Percentiles rank a stretch among this genome's conserved stretches.
Evolutionary conservation across 2,888 invertebrate genomes (phyloP).

Genomic region (Rhagium mordax): DNA sequence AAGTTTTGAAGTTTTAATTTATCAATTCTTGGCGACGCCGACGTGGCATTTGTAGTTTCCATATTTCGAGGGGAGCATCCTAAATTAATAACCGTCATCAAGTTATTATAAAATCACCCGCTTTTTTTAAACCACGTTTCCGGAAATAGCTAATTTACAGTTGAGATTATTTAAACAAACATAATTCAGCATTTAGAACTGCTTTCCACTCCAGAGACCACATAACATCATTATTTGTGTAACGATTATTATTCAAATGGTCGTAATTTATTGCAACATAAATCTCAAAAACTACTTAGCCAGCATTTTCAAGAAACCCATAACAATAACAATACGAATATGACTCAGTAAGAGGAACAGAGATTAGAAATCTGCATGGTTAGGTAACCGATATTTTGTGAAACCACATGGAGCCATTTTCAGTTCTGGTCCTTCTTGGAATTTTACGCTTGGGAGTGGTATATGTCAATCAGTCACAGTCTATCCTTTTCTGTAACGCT

Average conservation of each 20-base stretch:
- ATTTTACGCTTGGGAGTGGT: conserved; percentile 25
- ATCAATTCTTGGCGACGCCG: too few species aligned
- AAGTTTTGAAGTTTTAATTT: too few species aligned
- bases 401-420: conserved; percentile 33
- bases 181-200: not conserved
- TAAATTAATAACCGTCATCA: too few species aligned
- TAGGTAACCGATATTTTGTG: conserved; percentile 36
- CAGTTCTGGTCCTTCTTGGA: conserved; percentile 23
- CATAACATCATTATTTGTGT: conserved; percentile 13
- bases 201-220: conserved; percentile 14
- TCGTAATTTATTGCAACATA: conserved; percentile 22
- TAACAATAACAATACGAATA: conserved; percentile 26
- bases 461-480: conserved; percentile 22
- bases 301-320: conserved; percentile 32
- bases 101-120: too few species aligned
- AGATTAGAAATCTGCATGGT: conserved; percentile 36
- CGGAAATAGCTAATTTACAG: not conserved
- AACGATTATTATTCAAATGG: conserved; percentile 24
- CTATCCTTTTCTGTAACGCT: not conserved
- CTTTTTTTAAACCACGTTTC: too few species aligned
- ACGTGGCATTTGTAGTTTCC: too few species aligned
- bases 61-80: too few species aligned
- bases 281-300: conserved; percentile 20
- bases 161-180: not conserved
- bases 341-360: conserved; percentile 14